Evolutionary conservation across 92 coral and sea anemone genomes (phyloP).

Genomic region (Epizoanthus fatuus): DNA sequence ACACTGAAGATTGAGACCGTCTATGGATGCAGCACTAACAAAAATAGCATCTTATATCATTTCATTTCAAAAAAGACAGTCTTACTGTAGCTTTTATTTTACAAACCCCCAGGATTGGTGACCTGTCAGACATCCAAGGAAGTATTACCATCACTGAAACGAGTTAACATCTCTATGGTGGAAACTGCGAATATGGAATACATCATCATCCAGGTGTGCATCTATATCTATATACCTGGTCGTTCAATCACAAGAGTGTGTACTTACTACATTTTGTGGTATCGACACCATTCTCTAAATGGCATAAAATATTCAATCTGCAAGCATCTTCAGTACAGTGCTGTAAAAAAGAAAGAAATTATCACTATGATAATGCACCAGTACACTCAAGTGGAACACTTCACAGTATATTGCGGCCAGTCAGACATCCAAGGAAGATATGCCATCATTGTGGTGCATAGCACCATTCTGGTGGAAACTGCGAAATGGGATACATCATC

Average conservation of each 20-base stretch:
- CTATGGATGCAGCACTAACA: no score
- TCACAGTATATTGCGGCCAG: background rate
- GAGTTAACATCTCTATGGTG: constrained; percentile 77
- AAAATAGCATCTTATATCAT: no score
- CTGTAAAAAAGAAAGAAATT: background rate
- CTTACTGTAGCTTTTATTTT: no score
- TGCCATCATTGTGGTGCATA: constrained; percentile 21
- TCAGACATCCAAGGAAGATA: constrained; percentile 40
- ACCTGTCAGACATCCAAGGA: constrained; percentile 95
- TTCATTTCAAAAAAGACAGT: no score
- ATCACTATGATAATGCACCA: background rate
- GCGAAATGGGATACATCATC: constrained; percentile 40
- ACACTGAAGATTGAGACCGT: no score
- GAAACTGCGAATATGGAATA: constrained; percentile 94
- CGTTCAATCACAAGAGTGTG: background rate
- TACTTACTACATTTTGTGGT: background rate
- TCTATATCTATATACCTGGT: no score
- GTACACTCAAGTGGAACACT: background rate
- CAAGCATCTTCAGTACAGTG: no score
- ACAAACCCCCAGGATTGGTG: no score
- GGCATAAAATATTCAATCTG: no score
- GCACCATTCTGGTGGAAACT: constrained; percentile 35
- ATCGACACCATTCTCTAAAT: no score
- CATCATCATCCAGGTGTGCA: constrained; percentile 80
- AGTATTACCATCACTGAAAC: constrained; percentile 82